Evolutionary conservation across 2,113 vertebrate genomes (phyloP).

Genomic region (Grammomys surdaster): DNA sequence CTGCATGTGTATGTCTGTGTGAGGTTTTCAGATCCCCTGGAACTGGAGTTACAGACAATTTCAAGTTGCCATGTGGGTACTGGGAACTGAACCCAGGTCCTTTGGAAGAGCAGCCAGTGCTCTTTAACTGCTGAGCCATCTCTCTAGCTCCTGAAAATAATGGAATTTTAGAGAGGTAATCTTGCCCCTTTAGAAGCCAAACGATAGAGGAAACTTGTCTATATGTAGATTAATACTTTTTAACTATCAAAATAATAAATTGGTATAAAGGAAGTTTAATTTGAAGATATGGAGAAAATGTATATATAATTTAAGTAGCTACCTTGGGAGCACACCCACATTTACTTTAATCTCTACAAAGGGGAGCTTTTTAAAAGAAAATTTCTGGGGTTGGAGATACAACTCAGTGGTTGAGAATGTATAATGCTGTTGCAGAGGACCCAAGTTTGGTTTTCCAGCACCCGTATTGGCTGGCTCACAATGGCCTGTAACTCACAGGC

Average conservation of each 20-base stretch:
- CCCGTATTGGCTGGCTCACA: not conserved
- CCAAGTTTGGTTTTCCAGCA: not conserved
- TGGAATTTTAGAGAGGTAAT: constrained; percentile 3
- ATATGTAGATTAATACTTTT: constrained; percentile 34
- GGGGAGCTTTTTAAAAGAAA: not conserved
- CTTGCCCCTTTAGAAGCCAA: constrained; percentile 21
- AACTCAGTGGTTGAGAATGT: not conserved
- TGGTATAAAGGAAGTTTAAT: constrained; percentile 48
- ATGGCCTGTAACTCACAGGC: not conserved
- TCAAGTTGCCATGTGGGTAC: too few relatives aligned
- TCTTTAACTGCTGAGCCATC: too few relatives aligned
- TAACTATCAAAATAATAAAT: constrained; percentile 38
- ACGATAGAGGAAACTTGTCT: not conserved
- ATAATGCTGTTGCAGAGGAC: not conserved
- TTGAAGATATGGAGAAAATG: constrained; percentile 24
- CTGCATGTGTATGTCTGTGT: too few relatives aligned
- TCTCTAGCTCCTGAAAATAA: too few relatives aligned
- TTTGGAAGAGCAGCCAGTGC: too few relatives aligned
- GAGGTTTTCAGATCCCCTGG: too few relatives aligned
- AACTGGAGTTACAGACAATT: too few relatives aligned
- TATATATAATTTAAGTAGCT: constrained; percentile 15
- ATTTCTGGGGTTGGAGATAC: not conserved
- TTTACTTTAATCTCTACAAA: constrained; percentile 41
- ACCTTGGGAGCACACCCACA: not conserved
- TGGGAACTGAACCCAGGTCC: too few relatives aligned